Evolutionary conservation across 2,888 invertebrate genomes (phyloP).

Genomic region (Graphium colonna): DNA sequence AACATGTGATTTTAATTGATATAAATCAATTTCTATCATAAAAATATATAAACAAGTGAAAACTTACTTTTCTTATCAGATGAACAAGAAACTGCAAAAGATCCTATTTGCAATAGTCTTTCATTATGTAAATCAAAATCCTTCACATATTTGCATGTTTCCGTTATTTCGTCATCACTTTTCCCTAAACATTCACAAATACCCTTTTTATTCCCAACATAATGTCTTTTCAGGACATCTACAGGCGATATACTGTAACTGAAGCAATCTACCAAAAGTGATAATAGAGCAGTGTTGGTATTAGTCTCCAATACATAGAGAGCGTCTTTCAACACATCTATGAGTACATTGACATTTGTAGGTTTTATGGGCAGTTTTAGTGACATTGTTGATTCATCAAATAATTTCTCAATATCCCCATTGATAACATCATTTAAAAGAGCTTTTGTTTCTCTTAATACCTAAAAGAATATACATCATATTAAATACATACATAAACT

Average conservation of each 20-base stretch:
- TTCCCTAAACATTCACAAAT: constrained; percentile 43
- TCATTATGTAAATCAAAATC: constrained; percentile 85
- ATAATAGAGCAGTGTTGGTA: constrained; percentile 82
- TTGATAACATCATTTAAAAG: constrained; percentile 63
- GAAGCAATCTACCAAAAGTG: constrained; percentile 72
- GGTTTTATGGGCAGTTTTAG: constrained; percentile 65
- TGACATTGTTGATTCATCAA: constrained; percentile 56
- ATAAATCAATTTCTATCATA: too few species aligned
- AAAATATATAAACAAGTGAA: too few species aligned
- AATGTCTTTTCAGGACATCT: constrained; percentile 52
- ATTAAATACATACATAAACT: too few species aligned
- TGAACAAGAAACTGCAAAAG: constrained; percentile 83
- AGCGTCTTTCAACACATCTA: constrained; percentile 81
- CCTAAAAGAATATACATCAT: constrained; percentile 70
- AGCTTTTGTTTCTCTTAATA: constrained; percentile 72
- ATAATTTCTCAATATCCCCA: constrained; percentile 63
- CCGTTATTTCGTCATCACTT: constrained; percentile 44
- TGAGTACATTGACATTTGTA: constrained; percentile 74
- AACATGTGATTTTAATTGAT: too few species aligned
- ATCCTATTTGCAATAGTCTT: constrained; percentile 83
- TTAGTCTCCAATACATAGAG: constrained; percentile 83
- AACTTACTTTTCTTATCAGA: constrained; percentile 65
- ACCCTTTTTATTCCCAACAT: constrained; percentile 30
- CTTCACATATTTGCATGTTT: constrained; percentile 75
- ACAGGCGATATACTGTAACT: constrained; percentile 50